phyloP scores from a whole-genome alignment of 2,113 vertebrate genomes.

The Brachyhypopomus occidentalis region DNA sequence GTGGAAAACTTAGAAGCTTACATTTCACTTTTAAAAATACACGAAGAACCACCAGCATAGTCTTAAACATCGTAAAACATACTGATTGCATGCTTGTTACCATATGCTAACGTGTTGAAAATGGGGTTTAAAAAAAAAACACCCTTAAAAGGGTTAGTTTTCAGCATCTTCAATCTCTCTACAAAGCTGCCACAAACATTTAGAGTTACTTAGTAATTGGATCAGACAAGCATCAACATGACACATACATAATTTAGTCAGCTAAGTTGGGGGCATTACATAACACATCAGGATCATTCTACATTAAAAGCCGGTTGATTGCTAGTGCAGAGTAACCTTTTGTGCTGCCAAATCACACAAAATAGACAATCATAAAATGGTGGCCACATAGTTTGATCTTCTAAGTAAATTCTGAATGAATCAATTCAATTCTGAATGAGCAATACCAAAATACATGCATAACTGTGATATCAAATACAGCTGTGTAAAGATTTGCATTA shows the following conservation, averaged over 20 bases:
- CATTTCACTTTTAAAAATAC: too few species aligned
- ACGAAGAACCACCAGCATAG: too few species aligned
- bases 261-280: constrained; percentile 23
- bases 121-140: background rate
- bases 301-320: background rate
- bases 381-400: background rate
- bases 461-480: background rate
- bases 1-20: too few species aligned
- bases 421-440: background rate
- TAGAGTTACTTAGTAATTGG: constrained; percentile 15
- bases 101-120: too few species aligned
- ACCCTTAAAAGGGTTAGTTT: background rate
- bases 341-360: background rate
- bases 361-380: background rate
- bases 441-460: background rate
- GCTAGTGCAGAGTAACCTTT: background rate
- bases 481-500: background rate
- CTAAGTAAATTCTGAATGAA: background rate
- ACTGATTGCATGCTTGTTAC: too few species aligned
- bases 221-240: constrained; percentile 30
- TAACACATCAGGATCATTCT: constrained; percentile 34
- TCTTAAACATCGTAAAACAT: too few species aligned
- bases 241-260: constrained; percentile 39
- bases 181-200: background rate
- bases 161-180: background rate